Evolutionary conservation across 2,113 vertebrate genomes (phyloP).

Genomic region (Cheirogaleus medius): DNA sequence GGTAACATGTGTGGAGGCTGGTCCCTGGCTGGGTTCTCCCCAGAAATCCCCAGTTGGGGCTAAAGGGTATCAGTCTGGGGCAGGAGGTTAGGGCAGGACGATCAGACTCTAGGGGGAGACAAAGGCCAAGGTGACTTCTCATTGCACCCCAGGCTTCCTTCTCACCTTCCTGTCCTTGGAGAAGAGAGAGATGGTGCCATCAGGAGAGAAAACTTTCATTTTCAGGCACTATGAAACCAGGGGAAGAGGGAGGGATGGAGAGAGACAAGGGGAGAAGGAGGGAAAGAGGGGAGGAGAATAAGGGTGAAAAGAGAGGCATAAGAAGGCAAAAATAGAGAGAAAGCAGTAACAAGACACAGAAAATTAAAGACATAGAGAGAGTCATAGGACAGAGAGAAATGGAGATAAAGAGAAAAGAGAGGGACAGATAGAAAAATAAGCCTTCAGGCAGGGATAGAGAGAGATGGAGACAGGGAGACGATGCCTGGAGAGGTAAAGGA

Average conservation of each 20-base stretch:
- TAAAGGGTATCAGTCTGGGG: neutral
- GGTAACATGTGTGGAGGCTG: neutral
- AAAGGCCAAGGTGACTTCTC: slow-evolving; percentile 48
- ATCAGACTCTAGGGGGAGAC: slow-evolving; percentile 50
- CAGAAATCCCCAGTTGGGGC: neutral
- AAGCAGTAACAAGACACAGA: neutral
- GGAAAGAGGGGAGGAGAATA: too few relatives aligned
- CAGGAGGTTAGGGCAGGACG: slow-evolving; percentile 48
- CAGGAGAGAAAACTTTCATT: neutral
- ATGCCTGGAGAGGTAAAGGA: neutral
- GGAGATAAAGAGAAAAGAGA: neutral
- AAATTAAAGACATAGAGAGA: neutral
- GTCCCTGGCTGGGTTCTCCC: neutral
- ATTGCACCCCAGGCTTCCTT: neutral
- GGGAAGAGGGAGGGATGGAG: too few relatives aligned
- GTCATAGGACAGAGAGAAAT: neutral
- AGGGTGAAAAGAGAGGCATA: neutral
- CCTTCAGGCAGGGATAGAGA: neutral
- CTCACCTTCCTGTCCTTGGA: neutral
- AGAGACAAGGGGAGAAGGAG: neutral
- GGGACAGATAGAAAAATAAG: neutral
- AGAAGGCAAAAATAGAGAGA: neutral
- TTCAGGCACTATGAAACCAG: neutral
- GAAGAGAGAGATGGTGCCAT: neutral
- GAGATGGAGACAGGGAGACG: neutral